These are phyloP conservation scores for Maniola hyperantus DNA, from an alignment of 2,888 invertebrate genomes.

Conservation along the genomic window DNA sequence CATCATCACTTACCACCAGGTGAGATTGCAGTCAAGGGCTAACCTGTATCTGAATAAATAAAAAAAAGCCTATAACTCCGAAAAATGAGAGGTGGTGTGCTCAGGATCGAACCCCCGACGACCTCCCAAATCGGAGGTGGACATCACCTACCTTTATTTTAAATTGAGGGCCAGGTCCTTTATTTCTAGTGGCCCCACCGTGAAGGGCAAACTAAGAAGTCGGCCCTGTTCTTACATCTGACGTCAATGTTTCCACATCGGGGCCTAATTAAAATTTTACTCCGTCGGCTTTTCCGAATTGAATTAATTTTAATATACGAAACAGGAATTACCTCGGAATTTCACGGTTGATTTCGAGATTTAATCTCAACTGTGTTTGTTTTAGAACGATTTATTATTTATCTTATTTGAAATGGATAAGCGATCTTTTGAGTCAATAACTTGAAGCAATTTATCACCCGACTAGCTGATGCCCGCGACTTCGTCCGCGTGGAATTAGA, in stretches of 20 bases:
- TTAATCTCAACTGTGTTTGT: conserved; percentile 30
- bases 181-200: conserved; percentile 51
- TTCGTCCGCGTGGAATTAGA: too few species aligned
- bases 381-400: conserved; percentile 26
- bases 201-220: conserved; percentile 37
- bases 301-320: conserved; percentile 41
- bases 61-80: too few species aligned
- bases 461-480: too few species aligned
- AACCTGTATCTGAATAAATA: too few species aligned
- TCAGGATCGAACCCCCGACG: too few species aligned
- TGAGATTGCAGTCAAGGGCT: too few species aligned
- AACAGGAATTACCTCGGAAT: conserved; percentile 36
- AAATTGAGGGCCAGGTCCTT: not conserved
- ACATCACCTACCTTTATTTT: too few species aligned
- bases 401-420: conserved; percentile 25
- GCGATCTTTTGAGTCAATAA: conserved; percentile 16
- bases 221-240: conserved; percentile 46
- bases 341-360: conserved; percentile 38
- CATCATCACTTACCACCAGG: too few species aligned
- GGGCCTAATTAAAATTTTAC: conserved; percentile 63
- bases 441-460: conserved; percentile 1
- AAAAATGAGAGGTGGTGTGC: too few species aligned
- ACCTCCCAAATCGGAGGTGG: too few species aligned
- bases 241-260: conserved; percentile 61
- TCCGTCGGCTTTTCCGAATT: conserved; percentile 39